Base-by-base conservation (phyloP, 2,888 invertebrate species). In the Malthinus seriepunctatus region DNA sequence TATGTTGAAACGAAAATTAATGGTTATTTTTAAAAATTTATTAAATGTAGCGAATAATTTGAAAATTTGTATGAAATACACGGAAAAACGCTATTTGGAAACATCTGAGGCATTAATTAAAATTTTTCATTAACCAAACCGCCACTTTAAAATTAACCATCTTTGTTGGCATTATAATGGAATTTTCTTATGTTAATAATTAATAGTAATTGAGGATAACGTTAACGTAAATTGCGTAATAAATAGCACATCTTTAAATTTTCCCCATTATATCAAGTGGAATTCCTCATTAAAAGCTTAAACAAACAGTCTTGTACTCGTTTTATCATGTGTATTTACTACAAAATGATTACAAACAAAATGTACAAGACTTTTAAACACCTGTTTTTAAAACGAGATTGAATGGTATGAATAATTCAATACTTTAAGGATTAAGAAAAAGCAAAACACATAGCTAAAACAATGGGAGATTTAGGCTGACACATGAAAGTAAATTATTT, bases 391-490 rank as follows among this genome's bases (percentile, higher is more conserved):
- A 49, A 46, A 47, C 46, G 32, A 52, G 44, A 58, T 52, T 58
- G 48, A 23, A 37, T 33, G 52, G 23, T 32, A 58, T 58, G 57
- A 58, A 58, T 58, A 52, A 58, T 58, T 49, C 57, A 58, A 32
- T 44, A 49, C 32, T 10, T 9, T 8, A n/a, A n/a, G n/a, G 48
- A 58, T 53, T 56, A 44, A 32, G 12, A 45, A 46, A 45, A 56
- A 56, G 35, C 45, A n/a, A 37, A 37, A 37, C 51, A 51, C 47
- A 51, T 51, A 51, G 15, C 39, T 23, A 46, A 51, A 47, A 51
- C 51, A 51, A 57, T 57, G 33, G 47, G 31, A 33, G 39, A 51
- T 51, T 51, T 46, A 47, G 10, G 47, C 33, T 34, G 56, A 38
- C 47, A 39, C 32, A 50, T 31, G 35, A 37, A 51, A 45, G 45